Evolutionary conservation across 2,888 invertebrate species (phyloP).

Genomic region (Troides helena): DNA sequence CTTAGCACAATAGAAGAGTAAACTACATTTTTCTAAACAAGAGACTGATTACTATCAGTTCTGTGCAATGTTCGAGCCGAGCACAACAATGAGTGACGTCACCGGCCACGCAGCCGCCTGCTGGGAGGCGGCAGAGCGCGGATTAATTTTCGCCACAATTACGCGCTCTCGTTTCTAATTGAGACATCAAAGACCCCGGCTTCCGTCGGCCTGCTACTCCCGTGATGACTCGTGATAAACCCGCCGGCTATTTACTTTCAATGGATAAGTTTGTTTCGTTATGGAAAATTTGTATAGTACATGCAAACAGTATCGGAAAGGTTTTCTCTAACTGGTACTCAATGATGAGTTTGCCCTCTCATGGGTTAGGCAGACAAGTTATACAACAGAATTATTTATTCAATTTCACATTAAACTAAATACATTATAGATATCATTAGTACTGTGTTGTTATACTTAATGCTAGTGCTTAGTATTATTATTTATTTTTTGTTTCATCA

Average conservation of each 20-base stretch:
- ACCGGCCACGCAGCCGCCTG: constrained; percentile 2
- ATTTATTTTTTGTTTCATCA: background rate
- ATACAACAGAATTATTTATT: too few species aligned
- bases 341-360: too few species aligned
- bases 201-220: constrained; percentile 49
- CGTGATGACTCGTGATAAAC: constrained; percentile 44
- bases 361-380: too few species aligned
- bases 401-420: too few species aligned
- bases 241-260: background rate
- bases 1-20: background rate
- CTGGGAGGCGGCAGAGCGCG: constrained; percentile 48
- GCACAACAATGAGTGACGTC: constrained; percentile 16
- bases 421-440: too few species aligned
- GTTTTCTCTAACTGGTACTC: too few species aligned
- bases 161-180: constrained; percentile 76
- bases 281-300: too few species aligned
- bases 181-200: constrained; percentile 73
- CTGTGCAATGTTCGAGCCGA: background rate
- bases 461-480: too few species aligned
- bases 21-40: background rate
- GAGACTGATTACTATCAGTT: background rate
- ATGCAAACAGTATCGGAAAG: too few species aligned
- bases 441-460: too few species aligned
- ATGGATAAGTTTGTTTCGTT: background rate
- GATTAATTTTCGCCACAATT: constrained; percentile 78